These are phyloP conservation scores for Isoperla grammatica DNA, from an alignment of 2,888 invertebrate species.

Conservation along the genomic window DNA sequence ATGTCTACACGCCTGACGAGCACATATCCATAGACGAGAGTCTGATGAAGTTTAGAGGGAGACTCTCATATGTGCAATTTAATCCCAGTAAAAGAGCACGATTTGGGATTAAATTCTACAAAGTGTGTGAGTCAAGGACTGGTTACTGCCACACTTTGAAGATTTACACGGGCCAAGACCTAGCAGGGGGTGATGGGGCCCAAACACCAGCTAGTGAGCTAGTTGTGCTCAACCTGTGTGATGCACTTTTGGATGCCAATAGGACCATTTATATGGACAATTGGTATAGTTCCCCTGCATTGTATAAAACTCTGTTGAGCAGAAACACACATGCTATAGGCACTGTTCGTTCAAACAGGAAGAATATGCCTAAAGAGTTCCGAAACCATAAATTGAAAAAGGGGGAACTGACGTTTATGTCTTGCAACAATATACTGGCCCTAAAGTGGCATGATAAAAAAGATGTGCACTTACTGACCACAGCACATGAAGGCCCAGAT, in stretches of 20 bases:
- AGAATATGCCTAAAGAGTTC: no score
- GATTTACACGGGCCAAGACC: background rate
- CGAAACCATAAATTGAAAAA: no score
- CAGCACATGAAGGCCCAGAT: no score
- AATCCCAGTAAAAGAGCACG: conserved; percentile 11
- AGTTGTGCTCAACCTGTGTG: background rate
- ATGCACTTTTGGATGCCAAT: background rate
- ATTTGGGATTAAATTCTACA: conserved; percentile 11
- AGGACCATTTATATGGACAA: conserved; percentile 8
- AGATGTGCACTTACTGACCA: no score
- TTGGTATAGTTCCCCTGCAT: no score
- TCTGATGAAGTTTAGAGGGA: conserved; percentile 13
- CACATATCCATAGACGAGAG: conserved; percentile 16
- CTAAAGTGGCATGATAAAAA: no score
- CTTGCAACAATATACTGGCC: no score
- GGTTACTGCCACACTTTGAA: background rate
- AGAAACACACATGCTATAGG: no score
- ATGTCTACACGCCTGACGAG: background rate
- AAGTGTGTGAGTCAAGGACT: background rate
- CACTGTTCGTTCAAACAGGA: no score
- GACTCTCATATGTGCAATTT: conserved; percentile 11
- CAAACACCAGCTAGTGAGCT: conserved; percentile 1
- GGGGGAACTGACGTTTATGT: no score
- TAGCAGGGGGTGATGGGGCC: background rate
- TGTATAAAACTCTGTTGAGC: no score